Evolutionary conservation across 2,888 invertebrate genomes (phyloP).

Genomic region (Eupithecia abbreviata): DNA sequence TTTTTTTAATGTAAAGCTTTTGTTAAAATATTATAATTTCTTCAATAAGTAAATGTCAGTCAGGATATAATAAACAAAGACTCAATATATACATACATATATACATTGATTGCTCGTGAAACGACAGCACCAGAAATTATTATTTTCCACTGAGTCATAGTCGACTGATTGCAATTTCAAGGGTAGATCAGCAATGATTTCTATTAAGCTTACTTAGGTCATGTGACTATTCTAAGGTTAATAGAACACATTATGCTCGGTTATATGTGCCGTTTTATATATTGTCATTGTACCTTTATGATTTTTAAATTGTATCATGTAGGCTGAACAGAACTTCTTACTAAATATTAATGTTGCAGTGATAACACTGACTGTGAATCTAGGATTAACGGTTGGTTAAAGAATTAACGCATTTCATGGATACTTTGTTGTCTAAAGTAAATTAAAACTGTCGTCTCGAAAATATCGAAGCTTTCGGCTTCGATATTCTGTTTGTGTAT

Average conservation of each 20-base stretch:
- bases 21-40: neutral
- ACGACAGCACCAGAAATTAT: constrained; percentile 35
- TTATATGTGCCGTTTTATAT: constrained; percentile 29
- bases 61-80: neutral
- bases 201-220: constrained; percentile 49
- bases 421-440: neutral
- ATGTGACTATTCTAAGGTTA: constrained; percentile 47
- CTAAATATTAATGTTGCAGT: neutral
- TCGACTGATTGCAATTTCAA: constrained; percentile 48
- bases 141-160: constrained; percentile 46
- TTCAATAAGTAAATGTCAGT: neutral
- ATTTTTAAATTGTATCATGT: constrained; percentile 11
- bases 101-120: constrained; percentile 16
- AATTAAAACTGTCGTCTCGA: neutral
- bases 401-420: neutral
- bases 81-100: neutral
- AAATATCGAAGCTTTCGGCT: neutral
- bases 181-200: constrained; percentile 56
- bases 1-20: too few relatives aligned
- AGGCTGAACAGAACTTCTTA: neutral
- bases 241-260: constrained; percentile 28
- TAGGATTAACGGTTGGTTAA: neutral
- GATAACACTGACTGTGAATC: neutral
- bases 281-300: constrained; percentile 17
- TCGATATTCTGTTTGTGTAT: too few relatives aligned